Evolutionary conservation across 2,888 invertebrate genomes (phyloP).

Genomic region (Ctenicera cuprea): DNA sequence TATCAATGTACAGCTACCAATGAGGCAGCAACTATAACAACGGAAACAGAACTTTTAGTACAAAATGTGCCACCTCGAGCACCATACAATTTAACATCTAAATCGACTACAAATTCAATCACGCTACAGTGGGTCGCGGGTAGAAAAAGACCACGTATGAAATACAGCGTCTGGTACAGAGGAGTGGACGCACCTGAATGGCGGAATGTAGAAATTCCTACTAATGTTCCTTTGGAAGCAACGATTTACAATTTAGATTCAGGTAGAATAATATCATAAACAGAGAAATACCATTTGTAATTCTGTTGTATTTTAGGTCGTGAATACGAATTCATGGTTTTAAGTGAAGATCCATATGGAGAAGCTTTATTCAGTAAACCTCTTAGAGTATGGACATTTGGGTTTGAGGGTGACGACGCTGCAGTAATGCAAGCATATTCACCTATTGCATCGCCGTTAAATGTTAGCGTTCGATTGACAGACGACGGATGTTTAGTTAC

Average conservation of each 20-base stretch:
- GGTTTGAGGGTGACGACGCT: conserved; percentile 60
- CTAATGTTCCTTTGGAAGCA: conserved; percentile 83
- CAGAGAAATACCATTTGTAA: not conserved
- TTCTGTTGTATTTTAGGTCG: conserved; percentile 69
- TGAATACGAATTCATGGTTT: conserved; percentile 93
- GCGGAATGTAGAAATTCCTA: conserved; percentile 86
- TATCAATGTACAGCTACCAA: conserved; percentile 90
- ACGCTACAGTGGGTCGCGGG: conserved; percentile 91
- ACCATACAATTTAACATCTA: conserved; percentile 89
- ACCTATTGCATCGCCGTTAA: conserved; percentile 78
- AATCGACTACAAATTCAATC: conserved; percentile 82
- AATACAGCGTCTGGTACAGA: conserved; percentile 92
- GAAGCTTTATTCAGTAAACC: conserved; percentile 94
- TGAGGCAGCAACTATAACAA: conserved; percentile 89
- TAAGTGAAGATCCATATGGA: conserved; percentile 90
- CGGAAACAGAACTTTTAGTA: conserved; percentile 87
- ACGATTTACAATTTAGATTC: conserved; percentile 86
- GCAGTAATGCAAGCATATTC: conserved; percentile 50
- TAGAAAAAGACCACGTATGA: conserved; percentile 84
- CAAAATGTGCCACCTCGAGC: conserved; percentile 93
- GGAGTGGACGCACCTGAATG: conserved; percentile 85
- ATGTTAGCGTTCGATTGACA: conserved; percentile 82
- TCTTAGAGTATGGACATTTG: conserved; percentile 83
- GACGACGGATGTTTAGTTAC: conserved; percentile 86
- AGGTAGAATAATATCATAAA: conserved; percentile 67